Base-by-base conservation (phyloP, 2,888 invertebrate genomes). In the Limnephilus marmoratus region DNA sequence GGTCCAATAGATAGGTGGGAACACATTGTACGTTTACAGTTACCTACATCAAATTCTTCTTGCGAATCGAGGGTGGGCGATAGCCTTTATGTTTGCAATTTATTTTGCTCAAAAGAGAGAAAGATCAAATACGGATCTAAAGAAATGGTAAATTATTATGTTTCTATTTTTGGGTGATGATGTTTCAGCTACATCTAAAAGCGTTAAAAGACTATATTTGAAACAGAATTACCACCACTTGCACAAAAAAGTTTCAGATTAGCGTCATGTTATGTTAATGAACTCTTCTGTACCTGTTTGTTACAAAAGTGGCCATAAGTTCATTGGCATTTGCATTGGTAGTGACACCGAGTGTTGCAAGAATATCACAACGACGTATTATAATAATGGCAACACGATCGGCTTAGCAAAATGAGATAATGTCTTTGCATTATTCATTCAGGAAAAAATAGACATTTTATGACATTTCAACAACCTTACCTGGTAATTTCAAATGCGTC, bases 1-100 rank as follows among this genome's bases (percentile, higher is more conserved):
- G 86, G 86, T 45, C 86, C 86, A 86, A n/a, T 45, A 45, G 86
- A 49, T 24, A 45, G 41, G 86, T 29, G 29, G 68, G 68, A 68
- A 68, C n/a, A 68, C 68, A 68, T 68, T 68, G 68, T 68, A 68
- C 24, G 68, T 68, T 68, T 68, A 68, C 68, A 7, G 68, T 68
- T 68, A 24, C 13, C 49, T 49, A 15, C 68, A 68, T 68, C 9
- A 68, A 68, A 24, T 68, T n/a, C 18, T 18, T 68, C 68, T 68
- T 68, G 68, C 68, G 68, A 68, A 68, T 68, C 68, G 68, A 68
- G 24, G 18, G 68, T 68, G 68, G 68, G 68, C 68, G 68, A 24
- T n/a, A 68, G 24, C 24, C 24, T 24, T 68, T 68, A 68, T 68
- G 24, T 68, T 68, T 68, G 5, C n/a, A 68, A 68, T 68, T n/a